These are phyloP conservation scores for Pimephales promelas DNA, from an alignment of 2,113 vertebrate species.

Conservation along the genomic window DNA sequence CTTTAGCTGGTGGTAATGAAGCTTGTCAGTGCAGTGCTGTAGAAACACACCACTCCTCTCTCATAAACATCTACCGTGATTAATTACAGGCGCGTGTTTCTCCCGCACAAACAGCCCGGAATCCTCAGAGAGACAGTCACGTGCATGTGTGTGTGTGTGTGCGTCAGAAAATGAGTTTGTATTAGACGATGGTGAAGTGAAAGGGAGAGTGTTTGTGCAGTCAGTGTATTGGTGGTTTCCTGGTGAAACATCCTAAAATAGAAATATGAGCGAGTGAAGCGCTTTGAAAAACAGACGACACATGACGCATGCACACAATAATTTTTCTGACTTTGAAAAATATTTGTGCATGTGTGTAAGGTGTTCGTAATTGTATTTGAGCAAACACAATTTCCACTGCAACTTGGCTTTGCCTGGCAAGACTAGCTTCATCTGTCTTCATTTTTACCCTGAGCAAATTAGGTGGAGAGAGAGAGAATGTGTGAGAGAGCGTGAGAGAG, in stretches of 20 bases:
- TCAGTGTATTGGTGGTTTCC: background rate
- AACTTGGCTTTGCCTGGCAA: slow-evolving; percentile 28
- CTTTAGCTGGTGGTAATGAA: slow-evolving; percentile 66
- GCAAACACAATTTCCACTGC: slow-evolving; percentile 26
- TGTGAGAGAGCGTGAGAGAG: background rate
- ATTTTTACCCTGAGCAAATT: slow-evolving; percentile 23
- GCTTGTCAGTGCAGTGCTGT: slow-evolving; percentile 65
- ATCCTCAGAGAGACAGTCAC: slow-evolving; percentile 55
- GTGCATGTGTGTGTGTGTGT: background rate
- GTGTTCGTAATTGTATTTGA: slow-evolving; percentile 27
- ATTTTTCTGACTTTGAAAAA: slow-evolving; percentile 32
- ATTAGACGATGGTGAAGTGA: background rate
- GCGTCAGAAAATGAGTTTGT: background rate
- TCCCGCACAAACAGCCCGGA: slow-evolving; percentile 45
- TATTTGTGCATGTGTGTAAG: slow-evolving; percentile 19
- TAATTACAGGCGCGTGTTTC: slow-evolving; percentile 62
- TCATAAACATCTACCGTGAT: slow-evolving; percentile 69
- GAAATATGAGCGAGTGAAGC: background rate
- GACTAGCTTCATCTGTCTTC: slow-evolving; percentile 30
- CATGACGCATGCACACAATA: background rate
- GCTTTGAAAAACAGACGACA: background rate
- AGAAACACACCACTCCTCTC: slow-evolving; percentile 60
- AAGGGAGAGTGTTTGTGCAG: background rate
- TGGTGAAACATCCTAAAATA: background rate
- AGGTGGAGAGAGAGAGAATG: background rate